phyloP scores from a whole-genome alignment of 2,797 vertebrate genomes.

The Apogon talboti region DNA sequence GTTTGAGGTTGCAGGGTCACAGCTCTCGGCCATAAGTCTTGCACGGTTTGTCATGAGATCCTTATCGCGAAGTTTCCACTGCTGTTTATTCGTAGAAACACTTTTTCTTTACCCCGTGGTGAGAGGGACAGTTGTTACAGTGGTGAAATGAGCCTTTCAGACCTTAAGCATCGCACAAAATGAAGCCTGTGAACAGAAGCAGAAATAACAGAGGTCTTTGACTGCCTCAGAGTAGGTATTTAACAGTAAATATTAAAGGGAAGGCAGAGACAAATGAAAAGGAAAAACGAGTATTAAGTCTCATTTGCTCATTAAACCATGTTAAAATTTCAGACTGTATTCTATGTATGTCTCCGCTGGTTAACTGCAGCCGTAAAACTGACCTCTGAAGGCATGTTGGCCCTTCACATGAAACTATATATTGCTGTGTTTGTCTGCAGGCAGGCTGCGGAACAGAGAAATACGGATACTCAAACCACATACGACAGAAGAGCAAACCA shows the following conservation, averaged over 20 bases:
- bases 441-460: conserved; percentile 26
- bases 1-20: conserved; percentile 5
- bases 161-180: conserved; percentile 21
- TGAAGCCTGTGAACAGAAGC: background rate
- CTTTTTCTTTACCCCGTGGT: conserved; percentile 23
- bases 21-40: conserved; percentile 24
- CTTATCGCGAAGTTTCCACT: conserved; percentile 20
- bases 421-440: conserved; percentile 42
- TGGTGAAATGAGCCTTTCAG: conserved; percentile 38
- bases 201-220: conserved; percentile 3
- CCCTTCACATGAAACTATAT: conserved; percentile 60
- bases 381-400: conserved; percentile 28
- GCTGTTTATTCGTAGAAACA: conserved; percentile 54
- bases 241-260: no score
- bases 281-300: background rate
- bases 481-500: conserved; percentile 1
- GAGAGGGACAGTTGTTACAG: conserved; percentile 50
- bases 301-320: conserved; percentile 8
- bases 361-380: conserved; percentile 46
- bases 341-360: conserved; percentile 27
- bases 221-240: background rate
- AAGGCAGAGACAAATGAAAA: background rate
- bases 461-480: conserved; percentile 10
- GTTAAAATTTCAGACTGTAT: background rate
- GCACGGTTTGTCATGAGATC: conserved; percentile 49